Percentiles rank a stretch among this genome's conserved stretches.
These are phyloP conservation scores for Malaclemys terrapin DNA, from an alignment of 2,113 vertebrate genomes.

Conservation along the genomic window DNA sequence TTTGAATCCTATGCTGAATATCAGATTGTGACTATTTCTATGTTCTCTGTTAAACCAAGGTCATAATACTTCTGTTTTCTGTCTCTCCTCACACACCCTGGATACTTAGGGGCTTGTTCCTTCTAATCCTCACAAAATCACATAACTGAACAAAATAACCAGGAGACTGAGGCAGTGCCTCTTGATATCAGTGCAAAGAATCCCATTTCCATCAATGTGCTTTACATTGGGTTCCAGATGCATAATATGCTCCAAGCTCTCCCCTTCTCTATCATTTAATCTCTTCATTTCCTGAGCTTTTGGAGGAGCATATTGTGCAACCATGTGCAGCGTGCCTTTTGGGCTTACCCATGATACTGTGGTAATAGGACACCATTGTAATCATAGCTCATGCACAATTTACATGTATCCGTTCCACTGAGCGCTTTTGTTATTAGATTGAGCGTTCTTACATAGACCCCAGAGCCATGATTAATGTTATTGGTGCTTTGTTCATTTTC, in stretches of 20 bases:
- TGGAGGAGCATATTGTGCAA: not conserved
- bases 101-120: not conserved
- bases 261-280: not conserved
- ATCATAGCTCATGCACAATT: not conserved
- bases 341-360: not conserved
- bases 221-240: not conserved
- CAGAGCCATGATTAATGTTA: not conserved
- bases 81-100: not conserved
- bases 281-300: not conserved
- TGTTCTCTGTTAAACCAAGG: not conserved
- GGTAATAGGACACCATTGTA: not conserved
- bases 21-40: not conserved
- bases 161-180: not conserved
- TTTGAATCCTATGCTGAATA: not conserved
- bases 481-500: fast-evolving
- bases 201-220: not conserved
- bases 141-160: not conserved
- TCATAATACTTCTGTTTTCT: not conserved
- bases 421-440: not conserved
- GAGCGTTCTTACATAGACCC: not conserved
- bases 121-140: not conserved
- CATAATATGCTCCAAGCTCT: fast-evolving
- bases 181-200: not conserved
- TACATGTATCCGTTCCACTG: not conserved
- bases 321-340: fast-evolving